Base-by-base conservation (phyloP, 2,797 vertebrate genomes). In the Neosilurus mollespiculum region DNA sequence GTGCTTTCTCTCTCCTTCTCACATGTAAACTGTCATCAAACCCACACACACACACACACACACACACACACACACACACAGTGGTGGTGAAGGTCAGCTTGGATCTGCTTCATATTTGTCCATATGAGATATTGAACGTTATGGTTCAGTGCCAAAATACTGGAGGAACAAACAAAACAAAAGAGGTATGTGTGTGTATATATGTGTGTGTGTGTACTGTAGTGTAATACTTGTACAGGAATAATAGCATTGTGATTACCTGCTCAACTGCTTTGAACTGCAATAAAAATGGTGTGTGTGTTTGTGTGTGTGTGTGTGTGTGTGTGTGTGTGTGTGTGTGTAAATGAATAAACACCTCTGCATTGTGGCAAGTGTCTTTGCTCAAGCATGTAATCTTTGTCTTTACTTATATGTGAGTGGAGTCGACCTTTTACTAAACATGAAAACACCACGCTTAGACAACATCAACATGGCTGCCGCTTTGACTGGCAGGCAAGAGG, bases 321-420 rank as follows among this genome's bases (percentile, higher is more conserved):
- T 65, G 56, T 62, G 30, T 58, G 78, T 81, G 71, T 70, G 83
- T 81, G 71, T 78, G 49, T 85, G 83, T 86, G 66, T 18, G 76
- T 81, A 67, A 78, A 20, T 34, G 22, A 61, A 37, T 54, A 80
- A 26, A 84, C 82, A 78, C 65, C 81, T 87, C 65, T 81, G 80
- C 62, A 80, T 75, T 76, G 69, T 84, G 76, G 82, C 84, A 82
- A 76, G 80, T 77, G 80, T 58, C 83, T 82, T 65, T 61, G n/a
- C 71, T 78, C 58, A 78, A 87, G 82, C 82, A 76, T 83, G 82
- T 76, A 81, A 83, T 86, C 80, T 86, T 86, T 84, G 58, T 78
- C 37, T 78, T 24, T 81, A 80, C 58, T 82, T 80, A 80, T 71
- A 86, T 62, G 80, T 16, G 43, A 85, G 77, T 30, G 53, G 69